A percentile compares a stretch with the other conserved stretches of the same genome.
phyloP scores from a whole-genome alignment of 2,888 invertebrate genomes.

The Pachliopta kotzebuea region DNA sequence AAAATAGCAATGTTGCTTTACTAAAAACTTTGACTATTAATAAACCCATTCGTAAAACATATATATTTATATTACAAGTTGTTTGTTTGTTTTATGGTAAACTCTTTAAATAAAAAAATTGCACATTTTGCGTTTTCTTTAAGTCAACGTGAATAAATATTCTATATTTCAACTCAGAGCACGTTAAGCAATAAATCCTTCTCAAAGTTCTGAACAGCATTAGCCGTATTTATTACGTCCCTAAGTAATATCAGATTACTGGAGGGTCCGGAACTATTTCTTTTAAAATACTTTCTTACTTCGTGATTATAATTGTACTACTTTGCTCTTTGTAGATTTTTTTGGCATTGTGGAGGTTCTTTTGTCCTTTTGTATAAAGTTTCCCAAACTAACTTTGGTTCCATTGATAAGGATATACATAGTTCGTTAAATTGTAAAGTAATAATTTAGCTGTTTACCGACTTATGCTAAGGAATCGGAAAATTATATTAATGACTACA shows the following conservation, averaged over 20 bases:
- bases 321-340: slow-evolving; percentile 16
- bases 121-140: background rate
- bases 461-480: too few relatives aligned
- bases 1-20: too few relatives aligned
- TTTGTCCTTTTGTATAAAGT: slow-evolving; percentile 13
- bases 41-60: too few relatives aligned
- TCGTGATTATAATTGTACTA: slow-evolving; percentile 15
- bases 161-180: slow-evolving; percentile 7
- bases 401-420: background rate
- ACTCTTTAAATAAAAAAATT: background rate
- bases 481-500: too few relatives aligned
- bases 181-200: slow-evolving; percentile 24
- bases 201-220: slow-evolving; percentile 20
- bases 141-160: slow-evolving; percentile 14
- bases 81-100: background rate
- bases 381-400: background rate
- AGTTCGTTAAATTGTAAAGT: background rate
- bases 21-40: too few relatives aligned
- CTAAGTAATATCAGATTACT: slow-evolving; percentile 22
- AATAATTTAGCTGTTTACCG: too few relatives aligned
- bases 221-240: slow-evolving; percentile 26
- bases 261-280: slow-evolving; percentile 13
- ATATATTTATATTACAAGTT: too few relatives aligned
- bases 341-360: background rate
- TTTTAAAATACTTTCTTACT: slow-evolving; percentile 12